phyloP scores from a whole-genome alignment of 2,797 vertebrate species.

The Denticeps clupeoides region DNA sequence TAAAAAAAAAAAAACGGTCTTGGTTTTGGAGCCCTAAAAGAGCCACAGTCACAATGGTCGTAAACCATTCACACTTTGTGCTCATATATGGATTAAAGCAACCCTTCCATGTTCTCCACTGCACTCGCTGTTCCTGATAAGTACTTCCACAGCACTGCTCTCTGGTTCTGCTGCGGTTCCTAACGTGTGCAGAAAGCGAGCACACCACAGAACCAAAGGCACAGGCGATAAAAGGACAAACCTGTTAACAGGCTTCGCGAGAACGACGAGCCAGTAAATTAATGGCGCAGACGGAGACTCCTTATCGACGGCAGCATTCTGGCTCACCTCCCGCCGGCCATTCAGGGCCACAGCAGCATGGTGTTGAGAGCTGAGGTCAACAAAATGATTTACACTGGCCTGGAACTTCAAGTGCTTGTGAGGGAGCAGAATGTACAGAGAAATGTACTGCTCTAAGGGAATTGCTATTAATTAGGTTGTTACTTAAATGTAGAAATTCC shows the following conservation, averaged over 20 bases:
- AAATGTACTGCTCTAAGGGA: not conserved
- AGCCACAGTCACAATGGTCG: too few relatives aligned
- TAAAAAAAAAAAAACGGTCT: too few relatives aligned
- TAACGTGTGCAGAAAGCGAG: slow-evolving; percentile 7
- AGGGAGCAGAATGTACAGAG: not conserved
- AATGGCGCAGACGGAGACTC: slow-evolving; percentile 30
- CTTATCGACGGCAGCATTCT: slow-evolving; percentile 33
- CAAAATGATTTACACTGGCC: slow-evolving; percentile 30
- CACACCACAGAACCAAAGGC: slow-evolving; percentile 29
- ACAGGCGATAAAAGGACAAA: slow-evolving; percentile 20
- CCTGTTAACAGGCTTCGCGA: slow-evolving; percentile 33
- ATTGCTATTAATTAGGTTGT: not conserved
- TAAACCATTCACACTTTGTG: not conserved
- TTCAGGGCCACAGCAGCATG: slow-evolving; percentile 25
- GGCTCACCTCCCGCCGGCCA: slow-evolving; percentile 28
- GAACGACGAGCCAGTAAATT: slow-evolving; percentile 25
- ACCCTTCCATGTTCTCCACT: slow-evolving; percentile 18
- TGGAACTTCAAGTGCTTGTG: slow-evolving; percentile 21
- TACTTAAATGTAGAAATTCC: not conserved
- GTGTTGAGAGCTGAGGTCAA: slow-evolving; percentile 31
- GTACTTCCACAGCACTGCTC: slow-evolving; percentile 18
- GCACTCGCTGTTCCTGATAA: slow-evolving; percentile 5
- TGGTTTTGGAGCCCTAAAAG: too few relatives aligned
- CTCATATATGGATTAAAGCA: not conserved
- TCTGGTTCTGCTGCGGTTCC: not conserved